Evolutionary conservation across 2,113 vertebrate species (phyloP).

Genomic region (Fulica atra): DNA sequence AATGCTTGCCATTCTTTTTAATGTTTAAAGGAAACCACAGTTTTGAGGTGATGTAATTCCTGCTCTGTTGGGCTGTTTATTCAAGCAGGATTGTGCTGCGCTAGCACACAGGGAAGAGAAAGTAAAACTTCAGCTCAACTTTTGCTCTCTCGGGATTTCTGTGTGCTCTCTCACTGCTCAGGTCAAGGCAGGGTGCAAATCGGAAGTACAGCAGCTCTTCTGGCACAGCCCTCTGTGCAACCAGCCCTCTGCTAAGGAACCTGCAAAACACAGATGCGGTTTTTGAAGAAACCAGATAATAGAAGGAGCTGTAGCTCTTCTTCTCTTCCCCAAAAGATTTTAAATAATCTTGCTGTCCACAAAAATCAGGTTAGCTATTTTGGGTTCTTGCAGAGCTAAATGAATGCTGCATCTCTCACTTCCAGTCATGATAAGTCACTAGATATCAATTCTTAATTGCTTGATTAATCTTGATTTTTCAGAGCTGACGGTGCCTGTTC

Average conservation of each 20-base stretch:
- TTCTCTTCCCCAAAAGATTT: background rate
- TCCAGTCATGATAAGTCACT: slow-evolving; percentile 6
- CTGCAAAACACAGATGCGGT: background rate
- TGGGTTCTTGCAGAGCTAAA: slow-evolving; percentile 2
- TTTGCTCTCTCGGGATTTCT: background rate
- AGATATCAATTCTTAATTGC: slow-evolving; percentile 58
- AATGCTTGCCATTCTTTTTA: slow-evolving; percentile 3
- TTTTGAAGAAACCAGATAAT: background rate
- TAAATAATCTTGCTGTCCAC: slow-evolving; percentile 22
- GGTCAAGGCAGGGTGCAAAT: background rate
- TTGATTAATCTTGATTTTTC: slow-evolving; percentile 47
- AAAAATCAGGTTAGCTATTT: slow-evolving; percentile 58
- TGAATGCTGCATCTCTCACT: slow-evolving; percentile 16
- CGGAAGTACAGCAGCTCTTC: background rate
- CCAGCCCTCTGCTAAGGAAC: background rate
- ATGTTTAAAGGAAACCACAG: background rate
- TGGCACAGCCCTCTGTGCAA: background rate
- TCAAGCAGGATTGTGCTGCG: background rate
- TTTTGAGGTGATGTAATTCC: slow-evolving; percentile 10
- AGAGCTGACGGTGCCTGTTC: slow-evolving; percentile 17
- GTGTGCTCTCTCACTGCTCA: background rate
- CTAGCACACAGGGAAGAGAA: background rate
- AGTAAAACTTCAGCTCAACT: background rate
- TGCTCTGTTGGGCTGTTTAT: background rate
- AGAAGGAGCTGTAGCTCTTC: background rate